Evolutionary conservation across 2,797 vertebrate genomes (phyloP).

Genomic region (Psittacula derbiana): DNA sequence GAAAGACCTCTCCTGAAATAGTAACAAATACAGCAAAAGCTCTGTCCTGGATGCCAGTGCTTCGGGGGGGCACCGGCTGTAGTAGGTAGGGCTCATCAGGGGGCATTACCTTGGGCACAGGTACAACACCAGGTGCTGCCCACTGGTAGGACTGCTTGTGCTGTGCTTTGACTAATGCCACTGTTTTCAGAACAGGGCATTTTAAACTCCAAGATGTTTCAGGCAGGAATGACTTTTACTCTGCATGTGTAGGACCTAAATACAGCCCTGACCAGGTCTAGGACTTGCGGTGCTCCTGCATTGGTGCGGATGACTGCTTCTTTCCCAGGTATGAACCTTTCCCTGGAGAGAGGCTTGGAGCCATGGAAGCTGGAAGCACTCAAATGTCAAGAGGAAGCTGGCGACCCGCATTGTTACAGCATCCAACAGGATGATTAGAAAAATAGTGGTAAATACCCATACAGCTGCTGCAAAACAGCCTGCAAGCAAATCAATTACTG

Average conservation of each 20-base stretch:
- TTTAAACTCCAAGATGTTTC: neutral
- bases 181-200: neutral
- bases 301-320: too few species aligned
- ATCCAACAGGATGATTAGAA: neutral
- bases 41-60: neutral
- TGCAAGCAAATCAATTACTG: neutral
- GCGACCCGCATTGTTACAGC: rapidly evolving
- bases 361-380: neutral
- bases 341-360: neutral
- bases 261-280: rapidly evolving
- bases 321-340: neutral
- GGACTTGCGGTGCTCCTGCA: neutral
- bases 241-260: neutral
- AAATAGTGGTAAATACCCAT: neutral
- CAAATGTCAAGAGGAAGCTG: neutral
- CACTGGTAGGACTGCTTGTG: neutral
- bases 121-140: rapidly evolving
- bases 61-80: too few species aligned
- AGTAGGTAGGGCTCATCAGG: neutral
- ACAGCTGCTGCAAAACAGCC: neutral
- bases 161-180: rapidly evolving
- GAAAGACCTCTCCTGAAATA: neutral
- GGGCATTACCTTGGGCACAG: neutral
- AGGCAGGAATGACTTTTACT: neutral
- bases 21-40: neutral